Conservation (phyloP, 2,888 invertebrate genomes). For the Acleris holmiana region DNA sequence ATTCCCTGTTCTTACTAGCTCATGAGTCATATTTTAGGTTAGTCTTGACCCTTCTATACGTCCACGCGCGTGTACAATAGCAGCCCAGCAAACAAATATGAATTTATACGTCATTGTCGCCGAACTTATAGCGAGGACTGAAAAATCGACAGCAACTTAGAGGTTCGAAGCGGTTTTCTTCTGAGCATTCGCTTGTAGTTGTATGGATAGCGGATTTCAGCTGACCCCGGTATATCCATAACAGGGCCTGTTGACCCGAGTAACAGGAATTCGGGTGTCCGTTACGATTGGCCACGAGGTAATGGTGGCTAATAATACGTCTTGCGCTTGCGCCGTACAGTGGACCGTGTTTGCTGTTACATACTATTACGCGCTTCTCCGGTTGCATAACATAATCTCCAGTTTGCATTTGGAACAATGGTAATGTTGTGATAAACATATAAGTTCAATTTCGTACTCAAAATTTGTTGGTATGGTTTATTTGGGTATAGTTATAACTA, state of each 20-base stretch:
- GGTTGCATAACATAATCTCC: conserved; percentile 54
- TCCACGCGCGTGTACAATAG: too few relatives aligned
- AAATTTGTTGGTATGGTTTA: too few relatives aligned
- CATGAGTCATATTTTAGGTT: too few relatives aligned
- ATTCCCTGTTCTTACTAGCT: too few relatives aligned
- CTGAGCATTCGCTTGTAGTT: conserved; percentile 14
- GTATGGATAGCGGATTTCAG: conserved; percentile 15
- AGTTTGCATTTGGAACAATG: conserved; percentile 36
- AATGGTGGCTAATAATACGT: conserved; percentile 37
- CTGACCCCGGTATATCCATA: conserved; percentile 4
- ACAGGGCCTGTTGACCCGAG: conserved; percentile 58
- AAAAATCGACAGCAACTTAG: not conserved
- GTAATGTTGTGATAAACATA: conserved; percentile 12
- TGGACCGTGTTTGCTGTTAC: conserved; percentile 46
- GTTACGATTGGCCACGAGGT: conserved; percentile 54
- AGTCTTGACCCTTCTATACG: too few relatives aligned
- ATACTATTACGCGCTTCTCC: conserved; percentile 46
- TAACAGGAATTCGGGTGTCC: conserved; percentile 61
- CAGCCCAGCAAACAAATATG: too few relatives aligned
- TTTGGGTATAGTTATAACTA: too few relatives aligned
- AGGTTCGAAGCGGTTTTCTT: not conserved
- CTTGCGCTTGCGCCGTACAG: conserved; percentile 42
- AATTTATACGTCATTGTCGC: too few relatives aligned
- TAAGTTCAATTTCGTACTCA: too few relatives aligned
- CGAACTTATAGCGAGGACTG: too few relatives aligned